Base-by-base conservation (phyloP, 1,140 invertebrate genomes). In the Aplysia californica region DNA sequence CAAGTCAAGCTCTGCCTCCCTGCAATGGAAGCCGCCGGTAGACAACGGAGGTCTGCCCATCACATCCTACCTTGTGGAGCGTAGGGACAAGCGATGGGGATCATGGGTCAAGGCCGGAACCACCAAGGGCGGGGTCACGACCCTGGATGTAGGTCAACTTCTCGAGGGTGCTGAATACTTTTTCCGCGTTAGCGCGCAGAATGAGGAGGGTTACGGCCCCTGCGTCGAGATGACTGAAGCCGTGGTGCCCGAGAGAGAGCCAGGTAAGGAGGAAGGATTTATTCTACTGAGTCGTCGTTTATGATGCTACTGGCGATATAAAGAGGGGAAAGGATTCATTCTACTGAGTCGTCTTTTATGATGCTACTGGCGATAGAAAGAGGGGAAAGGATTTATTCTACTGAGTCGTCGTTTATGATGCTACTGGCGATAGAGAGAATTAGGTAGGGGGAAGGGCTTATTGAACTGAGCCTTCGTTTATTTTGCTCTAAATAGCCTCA, bases 1-100 rank as follows among this genome's bases (percentile, higher is more conserved):
- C 29, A 86, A 84, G 35, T 79, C 81, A 21, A 81, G 77, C 35
- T 75, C 80, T 31, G 83, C 84, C 3, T 84, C 80, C 21, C 74
- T 89, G 26, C 75, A 84, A 39, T 99, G 98, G 98, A 94, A 96
- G 72, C 97, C 97, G 86, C 98, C 98, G 33, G 95, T 97, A 84
- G 96, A 98, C 87, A 97, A 99, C 90, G 98, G 98, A 84, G 98
- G 98, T 55, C 94, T 96, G 86, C 97, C 97, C 4, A 93, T 99
- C 29, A 95, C 94, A 0, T 93, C 95, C 87, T 99, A 99, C 85
- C 91, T 94, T 31, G 94, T 99, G 29, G 97, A 98, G 88, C 98
- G 98, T 90, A 82, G 84, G 31, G 87, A 89, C 59, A 87, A 85
- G 55, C 82, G 85, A 92, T 96, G 78, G 95, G 97, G 79, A 91